Conservation (phyloP, 2,113 vertebrate species). For the Daubentonia madagascariensis region DNA sequence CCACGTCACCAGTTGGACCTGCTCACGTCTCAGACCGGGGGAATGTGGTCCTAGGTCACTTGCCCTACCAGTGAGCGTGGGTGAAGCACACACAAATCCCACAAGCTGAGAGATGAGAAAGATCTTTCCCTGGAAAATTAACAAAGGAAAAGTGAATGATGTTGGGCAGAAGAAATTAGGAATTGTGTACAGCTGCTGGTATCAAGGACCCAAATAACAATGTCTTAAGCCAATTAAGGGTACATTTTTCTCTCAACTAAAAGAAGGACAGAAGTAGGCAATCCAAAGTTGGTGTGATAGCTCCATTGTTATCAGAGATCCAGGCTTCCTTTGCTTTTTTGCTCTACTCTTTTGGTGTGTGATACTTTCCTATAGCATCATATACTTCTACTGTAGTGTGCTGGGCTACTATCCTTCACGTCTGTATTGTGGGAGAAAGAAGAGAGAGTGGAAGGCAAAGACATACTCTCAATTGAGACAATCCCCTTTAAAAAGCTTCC, state of each 20-base stretch:
- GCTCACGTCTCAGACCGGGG: not conserved
- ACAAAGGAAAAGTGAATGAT: not conserved
- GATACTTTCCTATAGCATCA: not conserved
- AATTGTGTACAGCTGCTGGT: not conserved
- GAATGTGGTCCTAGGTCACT: not conserved
- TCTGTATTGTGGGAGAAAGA: not conserved
- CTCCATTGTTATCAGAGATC: not conserved
- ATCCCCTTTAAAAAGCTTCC: not conserved
- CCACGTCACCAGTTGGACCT: not conserved
- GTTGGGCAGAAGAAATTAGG: not conserved
- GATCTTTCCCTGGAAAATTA: not conserved
- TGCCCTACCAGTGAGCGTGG: not conserved
- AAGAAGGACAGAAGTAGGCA: not conserved
- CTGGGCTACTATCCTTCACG: not conserved
- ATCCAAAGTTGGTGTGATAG: not conserved
- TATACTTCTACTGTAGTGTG: not conserved
- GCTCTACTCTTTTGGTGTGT: not conserved
- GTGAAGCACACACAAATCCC: not conserved
- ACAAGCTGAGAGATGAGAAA: not conserved
- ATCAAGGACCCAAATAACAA: not conserved
- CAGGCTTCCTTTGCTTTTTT: not conserved
- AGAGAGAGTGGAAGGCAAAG: not conserved
- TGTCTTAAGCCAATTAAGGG: not conserved
- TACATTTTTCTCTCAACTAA: not conserved
- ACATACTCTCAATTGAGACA: not conserved